These are phyloP conservation scores for Mechanitis messenoides DNA, from an alignment of 2,888 invertebrate species.

Conservation along the genomic window DNA sequence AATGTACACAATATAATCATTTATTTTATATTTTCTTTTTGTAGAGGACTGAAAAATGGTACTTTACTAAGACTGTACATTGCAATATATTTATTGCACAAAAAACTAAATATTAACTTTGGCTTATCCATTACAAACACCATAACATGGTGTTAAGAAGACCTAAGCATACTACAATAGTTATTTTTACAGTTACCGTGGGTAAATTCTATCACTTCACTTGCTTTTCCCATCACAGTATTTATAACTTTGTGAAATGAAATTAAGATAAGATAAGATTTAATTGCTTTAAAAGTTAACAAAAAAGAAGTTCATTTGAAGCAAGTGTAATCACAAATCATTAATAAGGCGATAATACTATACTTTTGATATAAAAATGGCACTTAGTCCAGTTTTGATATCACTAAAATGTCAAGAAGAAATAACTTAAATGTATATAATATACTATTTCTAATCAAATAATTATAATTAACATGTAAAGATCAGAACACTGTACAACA, in stretches of 20 bases:
- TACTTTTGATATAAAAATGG: not conserved
- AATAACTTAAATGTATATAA: slow-evolving; percentile 5
- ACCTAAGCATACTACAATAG: slow-evolving; percentile 25
- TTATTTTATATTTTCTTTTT: slow-evolving; percentile 50
- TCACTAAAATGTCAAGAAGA: slow-evolving; percentile 1
- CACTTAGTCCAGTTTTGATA: slow-evolving; percentile 4
- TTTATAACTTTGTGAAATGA: slow-evolving; percentile 20
- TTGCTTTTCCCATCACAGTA: slow-evolving; percentile 23
- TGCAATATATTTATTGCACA: slow-evolving; percentile 73
- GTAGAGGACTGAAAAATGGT: slow-evolving; percentile 47
- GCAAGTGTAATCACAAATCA: not conserved
- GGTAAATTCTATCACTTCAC: slow-evolving; percentile 24
- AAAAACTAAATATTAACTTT: slow-evolving; percentile 72
- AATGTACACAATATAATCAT: slow-evolving; percentile 66
- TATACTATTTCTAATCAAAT: not conserved
- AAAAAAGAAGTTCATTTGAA: not conserved
- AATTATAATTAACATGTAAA: not conserved
- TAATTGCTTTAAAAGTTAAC: slow-evolving; percentile 6
- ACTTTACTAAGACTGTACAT: slow-evolving; percentile 67
- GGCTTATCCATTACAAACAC: slow-evolving; percentile 71
- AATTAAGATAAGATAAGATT: slow-evolving; percentile 1
- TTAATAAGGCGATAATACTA: not conserved
- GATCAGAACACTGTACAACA: slow-evolving; percentile 1
- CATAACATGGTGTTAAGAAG: slow-evolving; percentile 28
- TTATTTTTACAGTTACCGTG: slow-evolving; percentile 24